A percentile compares a stretch with the other conserved stretches of the same genome.
Evolutionary conservation across 2,113 vertebrate genomes (phyloP).

Genomic region (Sylvilagus bachmani): DNA sequence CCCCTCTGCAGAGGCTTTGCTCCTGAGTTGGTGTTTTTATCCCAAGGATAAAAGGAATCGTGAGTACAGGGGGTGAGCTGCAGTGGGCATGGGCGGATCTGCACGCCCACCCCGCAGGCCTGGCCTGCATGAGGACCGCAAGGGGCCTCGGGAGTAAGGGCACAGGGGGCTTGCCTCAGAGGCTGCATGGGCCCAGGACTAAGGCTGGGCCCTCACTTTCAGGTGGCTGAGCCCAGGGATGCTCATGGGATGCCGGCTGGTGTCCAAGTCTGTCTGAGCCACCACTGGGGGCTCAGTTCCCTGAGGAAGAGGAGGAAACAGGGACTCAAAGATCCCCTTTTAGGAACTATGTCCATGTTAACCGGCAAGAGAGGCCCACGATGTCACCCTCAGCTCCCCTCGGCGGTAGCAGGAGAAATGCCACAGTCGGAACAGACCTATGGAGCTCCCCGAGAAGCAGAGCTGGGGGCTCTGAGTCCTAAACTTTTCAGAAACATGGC

Average conservation of each 20-base stretch:
- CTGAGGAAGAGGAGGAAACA: neutral
- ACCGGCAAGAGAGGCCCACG: neutral
- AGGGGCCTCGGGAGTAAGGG: neutral
- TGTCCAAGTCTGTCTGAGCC: neutral
- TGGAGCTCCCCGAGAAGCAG: neutral
- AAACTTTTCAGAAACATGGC: constrained; percentile 11
- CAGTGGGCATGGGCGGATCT: neutral
- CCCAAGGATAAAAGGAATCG: no score
- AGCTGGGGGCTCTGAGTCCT: neutral
- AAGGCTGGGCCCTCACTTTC: neutral
- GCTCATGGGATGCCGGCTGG: neutral
- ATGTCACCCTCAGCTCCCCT: neutral
- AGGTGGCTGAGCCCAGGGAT: neutral
- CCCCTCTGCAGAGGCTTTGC: constrained; percentile 74
- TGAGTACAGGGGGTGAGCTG: neutral
- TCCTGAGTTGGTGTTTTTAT: neutral
- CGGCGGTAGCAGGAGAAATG: neutral
- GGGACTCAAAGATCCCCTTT: neutral
- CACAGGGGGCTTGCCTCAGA: neutral
- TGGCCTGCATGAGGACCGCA: neutral
- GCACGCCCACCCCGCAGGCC: neutral
- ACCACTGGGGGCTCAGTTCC: neutral
- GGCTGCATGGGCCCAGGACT: neutral
- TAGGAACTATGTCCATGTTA: neutral
- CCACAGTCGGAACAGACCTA: neutral